Conservation (phyloP, 2,113 vertebrate genomes). For the Paedocypris sp. region DNA sequence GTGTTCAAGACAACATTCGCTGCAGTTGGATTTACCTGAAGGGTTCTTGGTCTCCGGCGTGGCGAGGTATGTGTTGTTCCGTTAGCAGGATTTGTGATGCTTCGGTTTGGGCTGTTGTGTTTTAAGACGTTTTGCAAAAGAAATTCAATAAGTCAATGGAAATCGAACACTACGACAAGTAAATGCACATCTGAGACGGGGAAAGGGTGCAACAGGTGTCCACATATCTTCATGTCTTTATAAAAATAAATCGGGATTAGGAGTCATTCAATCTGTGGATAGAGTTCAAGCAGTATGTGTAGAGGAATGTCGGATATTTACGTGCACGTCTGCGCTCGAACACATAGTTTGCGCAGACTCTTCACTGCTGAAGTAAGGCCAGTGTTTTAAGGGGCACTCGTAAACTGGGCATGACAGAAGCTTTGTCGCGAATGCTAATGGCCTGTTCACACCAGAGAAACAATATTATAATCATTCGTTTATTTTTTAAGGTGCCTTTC, state of each 20-base stretch:
- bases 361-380: slow-evolving; percentile 62
- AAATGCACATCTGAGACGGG: slow-evolving; percentile 35
- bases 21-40: slow-evolving; percentile 4
- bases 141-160: neutral
- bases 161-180: slow-evolving; percentile 34
- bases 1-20: neutral
- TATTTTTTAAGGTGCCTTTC: too few species aligned
- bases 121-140: neutral
- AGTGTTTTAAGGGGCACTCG: slow-evolving; percentile 50
- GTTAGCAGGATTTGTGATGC: neutral
- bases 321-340: slow-evolving; percentile 10
- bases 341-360: slow-evolving; percentile 25
- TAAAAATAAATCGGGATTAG: slow-evolving; percentile 62
- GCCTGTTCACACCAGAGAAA: too few species aligned
- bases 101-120: neutral
- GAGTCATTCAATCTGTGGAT: slow-evolving; percentile 46
- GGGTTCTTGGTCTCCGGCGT: neutral
- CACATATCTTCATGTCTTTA: slow-evolving; percentile 51
- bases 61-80: neutral
- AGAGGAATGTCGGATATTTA: slow-evolving; percentile 23
- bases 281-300: slow-evolving; percentile 35
- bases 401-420: slow-evolving; percentile 50
- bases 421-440: slow-evolving; percentile 50
- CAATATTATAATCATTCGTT: too few species aligned
- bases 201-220: slow-evolving; percentile 42